Conservation (phyloP, 2,888 invertebrate genomes). For the Cephus pygmeus region DNA sequence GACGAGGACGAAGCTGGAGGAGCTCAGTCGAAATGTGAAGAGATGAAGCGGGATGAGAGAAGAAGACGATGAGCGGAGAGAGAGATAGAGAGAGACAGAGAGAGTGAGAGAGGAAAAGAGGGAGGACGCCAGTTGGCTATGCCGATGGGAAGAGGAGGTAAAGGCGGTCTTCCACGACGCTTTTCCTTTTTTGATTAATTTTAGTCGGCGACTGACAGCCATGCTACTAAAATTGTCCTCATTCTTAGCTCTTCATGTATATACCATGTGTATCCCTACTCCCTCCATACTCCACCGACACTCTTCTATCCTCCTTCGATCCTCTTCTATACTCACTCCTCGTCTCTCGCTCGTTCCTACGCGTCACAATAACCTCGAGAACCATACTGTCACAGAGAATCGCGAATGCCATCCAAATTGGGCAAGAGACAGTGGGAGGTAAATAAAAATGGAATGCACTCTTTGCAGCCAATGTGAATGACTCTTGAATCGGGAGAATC, state of each 20-base stretch:
- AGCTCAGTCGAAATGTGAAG: neutral
- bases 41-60: neutral
- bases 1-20: neutral
- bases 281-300: no score
- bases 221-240: slow-evolving; percentile 43
- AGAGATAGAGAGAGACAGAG: neutral
- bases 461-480: neutral
- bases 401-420: neutral
- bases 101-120: neutral
- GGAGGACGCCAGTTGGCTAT: neutral
- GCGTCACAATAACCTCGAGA: neutral
- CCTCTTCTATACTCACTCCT: no score
- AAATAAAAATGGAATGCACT: neutral
- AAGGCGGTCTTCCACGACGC: slow-evolving; percentile 10
- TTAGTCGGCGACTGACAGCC: slow-evolving; percentile 38
- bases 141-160: slow-evolving; percentile 7
- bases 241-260: slow-evolving; percentile 41
- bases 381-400: neutral
- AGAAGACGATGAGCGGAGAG: neutral
- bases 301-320: no score
- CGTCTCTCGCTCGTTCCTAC: neutral
- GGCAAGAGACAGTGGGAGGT: neutral
- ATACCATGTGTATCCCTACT: no score
- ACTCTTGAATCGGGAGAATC: neutral
- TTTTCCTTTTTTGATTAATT: slow-evolving; percentile 38